Evolutionary conservation across 2,888 invertebrate species (phyloP), one percentile per base, ranked within the genome.

Genomic region (Loripinus fragilis): DNA sequence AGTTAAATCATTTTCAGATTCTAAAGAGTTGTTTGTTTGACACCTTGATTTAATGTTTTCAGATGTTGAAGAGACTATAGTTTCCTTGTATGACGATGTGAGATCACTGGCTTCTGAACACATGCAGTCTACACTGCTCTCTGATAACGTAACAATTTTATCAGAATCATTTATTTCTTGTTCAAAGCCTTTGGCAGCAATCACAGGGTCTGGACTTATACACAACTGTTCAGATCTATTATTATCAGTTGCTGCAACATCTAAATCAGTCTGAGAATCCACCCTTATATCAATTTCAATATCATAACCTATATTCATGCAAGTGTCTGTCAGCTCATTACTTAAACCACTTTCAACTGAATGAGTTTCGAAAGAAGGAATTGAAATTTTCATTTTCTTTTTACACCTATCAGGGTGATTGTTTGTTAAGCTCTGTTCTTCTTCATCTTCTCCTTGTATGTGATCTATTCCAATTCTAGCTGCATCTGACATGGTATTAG

Each of bases 301-400:
- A 60, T 60, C 60, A 60, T 60, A 30, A 60, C 60, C 5, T 60
- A 33, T 2, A 52, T 52, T 52, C 3, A 3, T 52, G 5, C 3
- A 23, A 25, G 8, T 52, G 10, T 10, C 52, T 52, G n/a, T 20
- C 17, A 52, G 3, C 7, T 12, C 28, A 52, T 52, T 10, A 52
- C 28, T 52, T 8, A 25, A 17, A 60, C 33, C 33, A 20, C 23
- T 20, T 17, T 60, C 33, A 30, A 20, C 3, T 38, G 38, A 12
- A 38, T 38, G n/a, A 55, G 55, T 33, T 60, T 60, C 60, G n/a
- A n/a, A n/a, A n/a, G n/a, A n/a, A n/a, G n/a, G n/a, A n/a, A n/a
- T n/a, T 60, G 60, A 60, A 60, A 60, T 20, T 60, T 60, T 60
- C 60, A 60, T 30, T 60, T 60, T 60, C 33, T 60, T 60, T 12